Conservation (phyloP, 2,888 invertebrate genomes). For the Cenopis cana region DNA sequence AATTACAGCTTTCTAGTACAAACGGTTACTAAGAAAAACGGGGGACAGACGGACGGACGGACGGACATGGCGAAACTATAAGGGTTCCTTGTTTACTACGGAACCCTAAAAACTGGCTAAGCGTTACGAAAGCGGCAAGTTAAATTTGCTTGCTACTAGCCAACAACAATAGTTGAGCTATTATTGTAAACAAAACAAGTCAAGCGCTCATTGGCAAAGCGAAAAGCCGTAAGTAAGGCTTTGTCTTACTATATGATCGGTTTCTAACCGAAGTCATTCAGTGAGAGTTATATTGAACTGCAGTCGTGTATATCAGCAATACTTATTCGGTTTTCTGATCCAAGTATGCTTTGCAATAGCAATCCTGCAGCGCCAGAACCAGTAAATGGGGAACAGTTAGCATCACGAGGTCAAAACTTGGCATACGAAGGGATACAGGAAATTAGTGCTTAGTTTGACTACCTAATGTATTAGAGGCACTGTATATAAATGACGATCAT, state of each 20-base stretch:
- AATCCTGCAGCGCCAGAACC: background rate
- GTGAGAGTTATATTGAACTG: background rate
- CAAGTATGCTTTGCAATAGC: background rate
- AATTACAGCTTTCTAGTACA: too few species aligned
- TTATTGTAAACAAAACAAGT: conserved; percentile 73
- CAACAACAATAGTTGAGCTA: conserved; percentile 71
- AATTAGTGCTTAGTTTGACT: background rate
- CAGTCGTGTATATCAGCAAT: background rate
- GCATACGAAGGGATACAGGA: background rate
- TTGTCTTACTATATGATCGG: conserved; percentile 41
- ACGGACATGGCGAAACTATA: too few species aligned
- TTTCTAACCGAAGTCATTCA: conserved; percentile 8
- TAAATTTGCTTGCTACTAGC: conserved; percentile 66
- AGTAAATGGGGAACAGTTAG: background rate
- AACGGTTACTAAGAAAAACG: too few species aligned
- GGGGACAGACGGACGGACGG: too few species aligned
- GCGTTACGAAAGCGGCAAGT: conserved; percentile 65
- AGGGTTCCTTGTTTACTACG: too few species aligned
- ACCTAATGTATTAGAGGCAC: too few species aligned
- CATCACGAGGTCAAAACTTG: background rate
- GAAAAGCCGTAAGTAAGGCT: conserved; percentile 47
- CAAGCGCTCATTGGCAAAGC: conserved; percentile 59
- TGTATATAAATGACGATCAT: too few species aligned
- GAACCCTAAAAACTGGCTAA: conserved; percentile 75
- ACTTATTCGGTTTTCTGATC: background rate